Evolutionary conservation across 2,113 vertebrate species (phyloP), one percentile per base, ranked within the genome.

Genomic region (Galeopterus variegatus): DNA sequence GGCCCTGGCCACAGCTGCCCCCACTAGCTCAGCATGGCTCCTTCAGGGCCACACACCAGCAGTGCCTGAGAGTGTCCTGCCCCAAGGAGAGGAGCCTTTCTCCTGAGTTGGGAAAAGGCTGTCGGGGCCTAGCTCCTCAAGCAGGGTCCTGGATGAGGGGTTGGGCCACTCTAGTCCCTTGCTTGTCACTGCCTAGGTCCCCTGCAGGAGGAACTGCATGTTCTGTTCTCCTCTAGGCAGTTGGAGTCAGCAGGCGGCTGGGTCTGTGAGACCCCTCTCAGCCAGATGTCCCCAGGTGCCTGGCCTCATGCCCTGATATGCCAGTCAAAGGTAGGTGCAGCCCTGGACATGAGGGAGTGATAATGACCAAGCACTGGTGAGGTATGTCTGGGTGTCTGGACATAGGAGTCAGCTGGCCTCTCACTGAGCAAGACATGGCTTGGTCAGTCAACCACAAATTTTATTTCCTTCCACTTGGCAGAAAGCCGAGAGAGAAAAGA

Each of bases 381-480:
- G 45, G 41, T 18, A 0, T 33, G 13, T 18, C 17, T 28, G 24
- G 72, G 67, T 31, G 7, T 31, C 17, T 8, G 21, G 45, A 50
- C 19, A 6, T 21, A 91, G 79, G 50, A 15, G n/a, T 86, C 64
- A 5, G 13, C 72, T 8, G 50, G 48, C 13, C 70, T 26, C 36
- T 87, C 9, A 3, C 28, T 4, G 48, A 69, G 33, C 2, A 9
- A 88, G 72, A 50, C 45, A 33, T 33, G 24, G 45, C 76, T 60
- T 41, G 64, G 64, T 48, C 36, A 6, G n/a, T 70, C 19, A 54
- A 21, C 81, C 45, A 48, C 56, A 83, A 26, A 24, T 60, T 48
- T 52, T 79, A 33, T 36, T 93, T 95, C 62, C n/a, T 97, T 76
- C 88, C 58, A 83, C 54, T 69, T 65, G 75, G 62, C 88, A 87